Percentiles rank a stretch among this genome's conserved stretches.
Evolutionary conservation across 2,888 invertebrate genomes (phyloP).

Genomic region (Hermaeophaga mercurialis): DNA sequence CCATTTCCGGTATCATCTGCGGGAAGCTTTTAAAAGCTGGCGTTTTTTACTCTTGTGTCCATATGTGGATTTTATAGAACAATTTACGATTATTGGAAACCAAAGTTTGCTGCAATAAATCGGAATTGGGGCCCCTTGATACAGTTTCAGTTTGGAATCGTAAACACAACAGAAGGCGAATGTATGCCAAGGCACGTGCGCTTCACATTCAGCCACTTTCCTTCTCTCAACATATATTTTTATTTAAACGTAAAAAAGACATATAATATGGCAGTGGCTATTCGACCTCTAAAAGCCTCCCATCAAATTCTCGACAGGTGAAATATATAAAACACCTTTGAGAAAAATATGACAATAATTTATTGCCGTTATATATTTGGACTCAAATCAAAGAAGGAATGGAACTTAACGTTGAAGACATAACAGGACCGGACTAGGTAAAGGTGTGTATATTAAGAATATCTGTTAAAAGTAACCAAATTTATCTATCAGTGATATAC

Average conservation of each 20-base stretch:
- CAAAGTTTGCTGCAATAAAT: slow-evolving; percentile 53
- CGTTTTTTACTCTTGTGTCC: slow-evolving; percentile 52
- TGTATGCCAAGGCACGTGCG: slow-evolving; percentile 47
- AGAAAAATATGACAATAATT: no score
- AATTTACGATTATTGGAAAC: slow-evolving; percentile 56
- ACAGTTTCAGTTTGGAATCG: slow-evolving; percentile 47
- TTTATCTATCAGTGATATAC: no score
- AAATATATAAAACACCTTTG: no score
- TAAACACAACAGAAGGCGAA: slow-evolving; percentile 44
- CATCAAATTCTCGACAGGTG: no score
- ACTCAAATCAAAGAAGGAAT: no score
- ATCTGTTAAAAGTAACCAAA: no score
- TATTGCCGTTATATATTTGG: no score
- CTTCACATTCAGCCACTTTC: slow-evolving; percentile 24
- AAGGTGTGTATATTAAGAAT: no score
- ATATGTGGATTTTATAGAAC: slow-evolving; percentile 54
- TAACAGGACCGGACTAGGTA: no score
- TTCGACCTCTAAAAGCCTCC: no score
- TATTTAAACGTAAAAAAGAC: slow-evolving; percentile 23
- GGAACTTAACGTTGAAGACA: no score
- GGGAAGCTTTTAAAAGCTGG: slow-evolving; percentile 45
- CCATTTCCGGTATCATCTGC: not conserved
- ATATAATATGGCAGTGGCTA: slow-evolving; percentile 8
- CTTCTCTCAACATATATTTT: slow-evolving; percentile 19
- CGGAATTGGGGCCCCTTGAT: slow-evolving; percentile 47